Evolutionary conservation across 1,140 invertebrate species (phyloP), one percentile per base, ranked within the genome.

Genomic region (Popillia japonica): DNA sequence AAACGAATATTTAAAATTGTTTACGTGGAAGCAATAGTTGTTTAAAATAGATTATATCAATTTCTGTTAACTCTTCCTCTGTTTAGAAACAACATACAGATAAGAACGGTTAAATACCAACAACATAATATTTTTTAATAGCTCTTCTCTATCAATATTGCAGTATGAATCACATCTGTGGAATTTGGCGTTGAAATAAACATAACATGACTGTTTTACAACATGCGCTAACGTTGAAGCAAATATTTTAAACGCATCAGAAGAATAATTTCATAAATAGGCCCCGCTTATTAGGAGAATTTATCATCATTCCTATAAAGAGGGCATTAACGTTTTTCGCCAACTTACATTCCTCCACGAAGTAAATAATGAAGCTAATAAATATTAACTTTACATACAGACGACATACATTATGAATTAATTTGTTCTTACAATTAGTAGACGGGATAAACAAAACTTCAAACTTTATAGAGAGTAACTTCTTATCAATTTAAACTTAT

Each of bases 161-260:
- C 20, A 68, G 61, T 27, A 68, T 68, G 61, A 68, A 68, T 68
- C 61, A 68, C 22, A 20, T 68, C 17, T 34, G 9, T 68, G 61
- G 61, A 68, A 68, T 68, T 68, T 68, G 61, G 8, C 17, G 20
- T 68, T 23, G 59, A 20, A 61, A 61, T 61, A 61, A 61, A 61
- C 59, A 61, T 61, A 68, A 68, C 61, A 68, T 68, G 20, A 68
- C 11, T 68, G 22, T 34, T 14, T 55, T 55, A 55, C 48, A 17
- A 27, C 11, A 68, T 22, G 8, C 61, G 22, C 22, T 22, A 68
- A 34, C 61, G 14, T 14, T 68, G 27, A 68, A 23, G 7, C 61
- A 68, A 68, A 68, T 34, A 27, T 68, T 22, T 68, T 68, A 27
- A 68, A 68, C 20, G 22, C 61, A 68, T 68, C 61, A 68, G 22